These are phyloP conservation scores for Mormyrus lacerda DNA, from an alignment of 2,113 vertebrate species.

Conservation along the genomic window DNA sequence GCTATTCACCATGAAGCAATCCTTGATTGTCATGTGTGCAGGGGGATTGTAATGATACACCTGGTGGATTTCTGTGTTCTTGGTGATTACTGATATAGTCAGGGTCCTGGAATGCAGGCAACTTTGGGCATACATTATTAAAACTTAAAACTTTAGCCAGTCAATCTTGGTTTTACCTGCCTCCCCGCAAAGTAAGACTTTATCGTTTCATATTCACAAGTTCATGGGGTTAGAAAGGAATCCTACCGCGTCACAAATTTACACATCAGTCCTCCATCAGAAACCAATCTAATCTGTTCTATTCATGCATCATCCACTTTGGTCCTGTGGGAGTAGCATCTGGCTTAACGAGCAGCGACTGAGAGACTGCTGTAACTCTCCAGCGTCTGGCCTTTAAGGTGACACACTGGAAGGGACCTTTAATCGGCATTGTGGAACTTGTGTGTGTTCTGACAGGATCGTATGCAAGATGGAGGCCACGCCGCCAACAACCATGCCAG, in stretches of 20 bases:
- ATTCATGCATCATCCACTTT: not conserved
- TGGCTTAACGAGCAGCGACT: not conserved
- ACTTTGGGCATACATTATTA: not conserved
- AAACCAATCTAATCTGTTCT: not conserved
- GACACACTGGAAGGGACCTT: not conserved
- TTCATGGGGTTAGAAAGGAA: not conserved
- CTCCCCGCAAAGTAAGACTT: not conserved
- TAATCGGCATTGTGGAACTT: not conserved
- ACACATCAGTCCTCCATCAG: not conserved
- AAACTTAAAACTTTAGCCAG: not conserved
- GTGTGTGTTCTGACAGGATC: slow-evolving; percentile 64
- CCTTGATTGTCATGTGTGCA: not conserved
- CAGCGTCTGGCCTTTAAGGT: not conserved
- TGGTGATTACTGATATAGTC: not conserved
- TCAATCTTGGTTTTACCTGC: not conserved
- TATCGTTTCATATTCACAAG: not conserved
- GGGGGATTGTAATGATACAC: not conserved
- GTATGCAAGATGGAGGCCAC: slow-evolving; percentile 91
- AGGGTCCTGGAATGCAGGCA: not conserved
- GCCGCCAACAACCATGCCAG: slow-evolving; percentile 63
- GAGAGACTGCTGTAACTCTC: not conserved
- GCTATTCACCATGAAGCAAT: not conserved
- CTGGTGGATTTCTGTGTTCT: not conserved
- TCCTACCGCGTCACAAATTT: not conserved
- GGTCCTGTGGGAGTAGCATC: not conserved